These are phyloP conservation scores for Bergia puertoricense DNA, from an alignment of 92 coral and sea anemone species.

Conservation along the genomic window DNA sequence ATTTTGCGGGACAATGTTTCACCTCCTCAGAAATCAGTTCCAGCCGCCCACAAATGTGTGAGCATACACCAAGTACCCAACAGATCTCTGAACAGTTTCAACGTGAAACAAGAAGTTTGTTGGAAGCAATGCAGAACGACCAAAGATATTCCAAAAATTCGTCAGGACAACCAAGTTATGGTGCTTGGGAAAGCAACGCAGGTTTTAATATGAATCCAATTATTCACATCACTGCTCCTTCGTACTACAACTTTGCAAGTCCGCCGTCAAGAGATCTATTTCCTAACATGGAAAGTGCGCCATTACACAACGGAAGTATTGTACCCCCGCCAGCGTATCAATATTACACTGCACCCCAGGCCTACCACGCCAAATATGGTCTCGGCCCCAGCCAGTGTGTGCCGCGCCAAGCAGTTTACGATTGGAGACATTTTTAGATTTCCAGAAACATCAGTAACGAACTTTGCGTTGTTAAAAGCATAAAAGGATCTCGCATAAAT, in stretches of 20 bases:
- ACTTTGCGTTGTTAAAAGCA: background rate
- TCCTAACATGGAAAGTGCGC: slow-evolving; percentile 25
- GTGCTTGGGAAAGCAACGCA: background rate
- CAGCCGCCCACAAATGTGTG: slow-evolving; percentile 3
- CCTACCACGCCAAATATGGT: background rate
- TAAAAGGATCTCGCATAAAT: background rate
- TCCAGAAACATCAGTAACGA: background rate
- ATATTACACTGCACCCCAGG: slow-evolving; percentile 4
- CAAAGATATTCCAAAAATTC: background rate
- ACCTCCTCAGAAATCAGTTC: background rate
- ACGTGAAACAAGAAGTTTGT: slow-evolving; percentile 34
- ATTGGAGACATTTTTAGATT: slow-evolving; percentile 3
- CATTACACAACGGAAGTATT: background rate
- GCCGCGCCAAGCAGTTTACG: background rate
- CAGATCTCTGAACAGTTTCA: slow-evolving; percentile 30
- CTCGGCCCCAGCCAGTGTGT: slow-evolving; percentile 7
- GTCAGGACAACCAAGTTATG: background rate
- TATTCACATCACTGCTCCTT: background rate
- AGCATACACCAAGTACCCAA: slow-evolving; percentile 9
- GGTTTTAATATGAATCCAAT: background rate
- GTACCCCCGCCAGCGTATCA: background rate
- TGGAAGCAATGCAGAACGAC: slow-evolving; percentile 36
- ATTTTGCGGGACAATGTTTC: background rate
- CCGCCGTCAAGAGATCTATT: background rate
- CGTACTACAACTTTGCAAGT: background rate